Base-by-base conservation (phyloP, 2,888 invertebrate genomes). In the Aspidiotus destructor region DNA sequence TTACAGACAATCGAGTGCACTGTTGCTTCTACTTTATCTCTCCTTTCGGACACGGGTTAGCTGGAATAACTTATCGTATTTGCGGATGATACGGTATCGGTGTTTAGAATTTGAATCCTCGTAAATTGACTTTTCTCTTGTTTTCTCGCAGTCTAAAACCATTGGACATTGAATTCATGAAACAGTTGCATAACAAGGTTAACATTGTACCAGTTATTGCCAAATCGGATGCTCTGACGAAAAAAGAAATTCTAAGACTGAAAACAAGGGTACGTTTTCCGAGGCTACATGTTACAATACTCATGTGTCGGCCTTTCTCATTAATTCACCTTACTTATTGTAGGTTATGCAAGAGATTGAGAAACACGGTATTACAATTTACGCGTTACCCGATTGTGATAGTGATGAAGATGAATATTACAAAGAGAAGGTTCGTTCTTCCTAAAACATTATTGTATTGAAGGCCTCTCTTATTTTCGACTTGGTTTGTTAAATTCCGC, bases 121-220 rank as follows among this genome's bases (percentile, higher is more conserved):
- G 11, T 17, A 13, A 10, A n/a, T n/a, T n/a, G n/a, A 28, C 28
- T 28, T 28, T 28, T 28, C 5, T 28, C 28, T n/a, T 28, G 28
- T 28, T 28, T 52, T 15, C 10, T 44, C 44, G 40, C 75, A 93
- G 93, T 15, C 80, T 96, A 73, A 95, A 95, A 76, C 96, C 95
- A 0, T 79, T 95, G 71, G 96, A 97, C 77, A 86, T 96, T 69
- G 92, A 94, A 79, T 93, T 95, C 75, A 95, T 96, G 95, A 94
- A 94, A 76, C 91, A 94, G 77, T 81, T 96, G 17, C 95, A 96
- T 78, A 90, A 92, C 75, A 96, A 96, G 82, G 86, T 82, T 72
- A 96, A 96, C 78, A 93, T 97, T 75, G 94, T 97, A 74, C 96
- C 96, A 68, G 92, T 97, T n/a, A 94, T 97, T 75, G 95, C 95